Conservation (phyloP, 2,797 vertebrate genomes). For the Xiphorhynchus erythropygius region DNA sequence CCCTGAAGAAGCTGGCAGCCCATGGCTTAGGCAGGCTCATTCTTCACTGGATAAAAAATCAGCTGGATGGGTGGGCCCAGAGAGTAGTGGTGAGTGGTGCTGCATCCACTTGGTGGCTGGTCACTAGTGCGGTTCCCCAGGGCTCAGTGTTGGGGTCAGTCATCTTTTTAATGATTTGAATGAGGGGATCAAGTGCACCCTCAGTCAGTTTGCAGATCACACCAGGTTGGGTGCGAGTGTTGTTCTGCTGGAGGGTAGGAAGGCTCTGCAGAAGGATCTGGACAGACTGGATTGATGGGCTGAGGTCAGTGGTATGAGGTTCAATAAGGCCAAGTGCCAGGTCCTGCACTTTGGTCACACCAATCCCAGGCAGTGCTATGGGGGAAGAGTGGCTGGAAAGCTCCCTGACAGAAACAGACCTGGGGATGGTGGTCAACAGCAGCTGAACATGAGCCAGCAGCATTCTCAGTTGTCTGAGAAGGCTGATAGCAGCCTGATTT, state of each 20-base stretch:
- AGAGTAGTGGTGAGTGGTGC: background rate
- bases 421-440: background rate
- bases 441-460: background rate
- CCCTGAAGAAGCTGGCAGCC: background rate
- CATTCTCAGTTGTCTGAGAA: background rate
- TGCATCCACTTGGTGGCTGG: no score
- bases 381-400: background rate
- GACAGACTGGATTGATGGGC: background rate
- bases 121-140: background rate
- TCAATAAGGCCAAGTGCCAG: background rate
- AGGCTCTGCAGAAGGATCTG: background rate
- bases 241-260: background rate
- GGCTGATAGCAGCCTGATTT: background rate
- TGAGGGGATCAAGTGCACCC: background rate
- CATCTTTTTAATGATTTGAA: background rate
- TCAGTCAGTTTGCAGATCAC: background rate
- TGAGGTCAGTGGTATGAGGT: background rate
- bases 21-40: no score
- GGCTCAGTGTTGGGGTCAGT: background rate
- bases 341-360: accelerated
- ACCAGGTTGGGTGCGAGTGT: background rate
- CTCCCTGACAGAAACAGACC: no score
- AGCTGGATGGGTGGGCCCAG: background rate
- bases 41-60: background rate
- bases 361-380: background rate